These are phyloP conservation scores for Hyperopisus bebe DNA, from an alignment of 2,113 vertebrate genomes.

Conservation along the genomic window DNA sequence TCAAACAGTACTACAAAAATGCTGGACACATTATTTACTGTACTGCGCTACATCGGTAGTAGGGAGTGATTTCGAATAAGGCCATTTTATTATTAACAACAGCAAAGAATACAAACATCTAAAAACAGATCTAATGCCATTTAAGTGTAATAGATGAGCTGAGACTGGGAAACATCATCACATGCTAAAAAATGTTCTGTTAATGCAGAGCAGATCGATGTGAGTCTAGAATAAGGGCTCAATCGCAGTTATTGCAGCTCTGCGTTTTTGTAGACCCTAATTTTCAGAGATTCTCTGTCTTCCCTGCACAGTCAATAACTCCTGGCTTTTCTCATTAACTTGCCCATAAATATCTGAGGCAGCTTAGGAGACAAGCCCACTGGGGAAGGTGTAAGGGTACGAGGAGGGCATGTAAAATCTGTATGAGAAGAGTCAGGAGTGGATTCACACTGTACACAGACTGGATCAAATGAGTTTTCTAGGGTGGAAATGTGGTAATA, in stretches of 20 bases:
- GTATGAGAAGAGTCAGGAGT: not conserved
- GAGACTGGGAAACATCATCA: not conserved
- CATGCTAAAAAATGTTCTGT: not conserved
- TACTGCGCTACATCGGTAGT: not conserved
- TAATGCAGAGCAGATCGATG: not conserved
- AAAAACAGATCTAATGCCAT: not conserved
- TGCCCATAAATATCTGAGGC: slow-evolving; percentile 17
- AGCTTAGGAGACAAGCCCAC: not conserved
- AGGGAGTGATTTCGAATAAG: not conserved
- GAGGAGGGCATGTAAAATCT: not conserved
- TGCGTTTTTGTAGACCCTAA: slow-evolving; percentile 43
- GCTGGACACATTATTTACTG: not conserved
- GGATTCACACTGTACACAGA: not conserved
- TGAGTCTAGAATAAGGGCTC: not conserved
- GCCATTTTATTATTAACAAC: not conserved
- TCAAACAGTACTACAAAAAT: not conserved
- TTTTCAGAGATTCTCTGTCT: slow-evolving; percentile 62
- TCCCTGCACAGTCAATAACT: slow-evolving; percentile 65
- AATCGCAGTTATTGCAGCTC: slow-evolving; percentile 49
- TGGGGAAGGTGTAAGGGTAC: not conserved
- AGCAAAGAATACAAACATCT: not conserved
- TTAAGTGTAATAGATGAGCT: not conserved
- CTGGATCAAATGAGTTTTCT: not conserved
- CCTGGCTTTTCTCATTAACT: slow-evolving; percentile 57
- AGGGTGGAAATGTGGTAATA: not conserved